A percentile compares a stretch with the other conserved stretches of the same genome.
Conservation (phyloP, 2,797 vertebrate species). For the Alauda arvensis region DNA sequence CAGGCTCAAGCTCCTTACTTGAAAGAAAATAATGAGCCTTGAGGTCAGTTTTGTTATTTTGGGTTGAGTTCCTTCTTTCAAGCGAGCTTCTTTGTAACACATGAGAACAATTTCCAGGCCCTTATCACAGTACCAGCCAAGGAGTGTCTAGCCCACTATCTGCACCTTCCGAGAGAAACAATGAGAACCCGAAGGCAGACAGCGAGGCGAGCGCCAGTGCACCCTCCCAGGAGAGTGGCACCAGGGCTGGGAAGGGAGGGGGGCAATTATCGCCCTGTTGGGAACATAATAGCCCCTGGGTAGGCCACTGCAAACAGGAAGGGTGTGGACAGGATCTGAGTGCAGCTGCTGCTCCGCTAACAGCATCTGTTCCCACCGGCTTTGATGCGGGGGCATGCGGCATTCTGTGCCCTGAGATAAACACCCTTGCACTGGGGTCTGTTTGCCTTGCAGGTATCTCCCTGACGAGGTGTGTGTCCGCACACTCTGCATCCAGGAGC, state of each 20-base stretch:
- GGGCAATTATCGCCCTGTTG: slow-evolving; percentile 61
- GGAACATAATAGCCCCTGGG: slow-evolving; percentile 78
- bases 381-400: slow-evolving; percentile 78
- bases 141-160: slow-evolving; percentile 72
- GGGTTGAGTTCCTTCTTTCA: slow-evolving; percentile 51
- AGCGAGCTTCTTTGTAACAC: slow-evolving; percentile 41
- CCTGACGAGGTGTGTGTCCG: slow-evolving; percentile 56
- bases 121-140: slow-evolving; percentile 75
- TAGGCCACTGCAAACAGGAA: slow-evolving; percentile 81
- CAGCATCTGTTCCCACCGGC: slow-evolving; percentile 78
- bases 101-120: slow-evolving; percentile 67
- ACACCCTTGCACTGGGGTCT: slow-evolving; percentile 68
- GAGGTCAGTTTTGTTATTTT: slow-evolving; percentile 37
- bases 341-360: slow-evolving; percentile 74
- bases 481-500: slow-evolving; percentile 33
- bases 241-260: slow-evolving; percentile 47
- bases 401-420: slow-evolving; percentile 78
- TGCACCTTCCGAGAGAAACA: slow-evolving; percentile 67
- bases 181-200: slow-evolving; percentile 68
- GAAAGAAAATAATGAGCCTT: slow-evolving; percentile 11
- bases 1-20: not conserved
- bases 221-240: slow-evolving; percentile 53
- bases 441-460: slow-evolving; percentile 73
- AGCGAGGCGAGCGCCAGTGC: slow-evolving; percentile 1
- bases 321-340: slow-evolving; percentile 84